Base-by-base conservation (phyloP, 1,140 invertebrate genomes). In the Xylocopa sonorina region DNA sequence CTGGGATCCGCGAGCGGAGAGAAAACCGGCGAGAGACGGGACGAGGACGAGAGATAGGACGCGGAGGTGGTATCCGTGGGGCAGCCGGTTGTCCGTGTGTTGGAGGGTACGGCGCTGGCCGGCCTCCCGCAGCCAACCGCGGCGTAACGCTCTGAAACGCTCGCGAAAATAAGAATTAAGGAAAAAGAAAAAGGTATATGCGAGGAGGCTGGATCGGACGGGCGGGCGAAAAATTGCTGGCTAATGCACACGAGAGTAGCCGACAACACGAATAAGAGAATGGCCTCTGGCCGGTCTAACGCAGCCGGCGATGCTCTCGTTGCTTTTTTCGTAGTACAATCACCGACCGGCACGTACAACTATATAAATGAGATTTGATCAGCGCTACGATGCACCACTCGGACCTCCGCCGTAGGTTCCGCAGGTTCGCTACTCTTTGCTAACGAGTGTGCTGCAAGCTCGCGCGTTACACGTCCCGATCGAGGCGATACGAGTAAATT, bases 81-180 rank as follows among this genome's bases (percentile, higher is more conserved):
- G n/a, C n/a, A n/a, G n/a, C n/a, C n/a, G n/a, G n/a, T n/a, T n/a
- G n/a, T n/a, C n/a, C n/a, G n/a, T n/a, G n/a, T n/a, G n/a, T n/a
- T n/a, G n/a, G 58, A 53, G 18, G 24, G 51, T 18, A 24, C 32
- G 64, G 14, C 58, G 58, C 57, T 73, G 73, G 66, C 71, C 32
- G 50, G 32, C 74, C 53, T 69, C n/a, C n/a, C 53, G 76, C 80
- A 79, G 82, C 74, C 79, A 73, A 87, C 74, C 74, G 74, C 67
- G 34, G 80, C 85, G 90, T 90, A 91, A 91, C 90, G 90, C 90
- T 91, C 90, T 91, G 72, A 89, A 91, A 91, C 87, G 43, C 78
- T 53, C 76, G n/a, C 72, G 71, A 43, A 85, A 86, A 85, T 48
- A 85, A 86, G 83, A 85, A 84, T 80, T 81, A 84, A 69, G n/a